A percentile compares a stretch with the other conserved stretches of the same genome.
Evolutionary conservation across 2,888 invertebrate species (phyloP).

Genomic region (Ectemnius lituratus): DNA sequence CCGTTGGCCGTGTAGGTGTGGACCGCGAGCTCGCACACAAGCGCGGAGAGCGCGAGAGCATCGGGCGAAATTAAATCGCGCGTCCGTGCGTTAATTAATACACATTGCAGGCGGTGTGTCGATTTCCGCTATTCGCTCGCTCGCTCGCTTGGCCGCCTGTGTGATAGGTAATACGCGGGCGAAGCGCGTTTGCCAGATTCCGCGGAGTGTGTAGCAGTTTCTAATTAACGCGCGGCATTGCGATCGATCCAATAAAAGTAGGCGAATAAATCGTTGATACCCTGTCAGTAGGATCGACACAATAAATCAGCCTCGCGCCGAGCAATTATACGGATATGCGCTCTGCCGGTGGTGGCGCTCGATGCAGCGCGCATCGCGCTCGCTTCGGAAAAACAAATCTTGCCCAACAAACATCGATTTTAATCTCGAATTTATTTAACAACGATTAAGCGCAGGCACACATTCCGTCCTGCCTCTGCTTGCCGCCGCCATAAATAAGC

Average conservation of each 20-base stretch:
- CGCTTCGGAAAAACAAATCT: constrained; percentile 51
- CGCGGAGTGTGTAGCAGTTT: constrained; percentile 61
- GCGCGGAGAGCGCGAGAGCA: constrained; percentile 15
- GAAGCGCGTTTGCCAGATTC: constrained; percentile 36
- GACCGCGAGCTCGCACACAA: constrained; percentile 36
- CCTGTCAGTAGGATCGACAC: constrained; percentile 51
- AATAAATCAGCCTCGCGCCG: constrained; percentile 56
- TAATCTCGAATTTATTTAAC: constrained; percentile 53
- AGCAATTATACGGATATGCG: constrained; percentile 50
- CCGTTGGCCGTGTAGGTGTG: constrained; percentile 10
- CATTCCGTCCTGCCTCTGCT: constrained; percentile 29
- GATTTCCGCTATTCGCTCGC: constrained; percentile 36
- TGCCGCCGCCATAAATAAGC: constrained; percentile 35
- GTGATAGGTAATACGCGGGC: constrained; percentile 58
- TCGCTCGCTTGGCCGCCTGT: constrained; percentile 1
- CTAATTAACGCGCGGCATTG: constrained; percentile 61
- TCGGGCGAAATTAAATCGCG: constrained; percentile 60
- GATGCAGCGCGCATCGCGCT: no score
- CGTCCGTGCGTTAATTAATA: constrained; percentile 62
- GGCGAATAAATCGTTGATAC: constrained; percentile 59
- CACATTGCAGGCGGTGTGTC: constrained; percentile 56
- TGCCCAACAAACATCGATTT: constrained; percentile 53
- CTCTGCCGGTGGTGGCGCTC: constrained; percentile 15
- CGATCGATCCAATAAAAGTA: constrained; percentile 63
- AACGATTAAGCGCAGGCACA: constrained; percentile 47